phyloP scores from a whole-genome alignment of 2,888 invertebrate species.

The Tetragonula carbonaria region DNA sequence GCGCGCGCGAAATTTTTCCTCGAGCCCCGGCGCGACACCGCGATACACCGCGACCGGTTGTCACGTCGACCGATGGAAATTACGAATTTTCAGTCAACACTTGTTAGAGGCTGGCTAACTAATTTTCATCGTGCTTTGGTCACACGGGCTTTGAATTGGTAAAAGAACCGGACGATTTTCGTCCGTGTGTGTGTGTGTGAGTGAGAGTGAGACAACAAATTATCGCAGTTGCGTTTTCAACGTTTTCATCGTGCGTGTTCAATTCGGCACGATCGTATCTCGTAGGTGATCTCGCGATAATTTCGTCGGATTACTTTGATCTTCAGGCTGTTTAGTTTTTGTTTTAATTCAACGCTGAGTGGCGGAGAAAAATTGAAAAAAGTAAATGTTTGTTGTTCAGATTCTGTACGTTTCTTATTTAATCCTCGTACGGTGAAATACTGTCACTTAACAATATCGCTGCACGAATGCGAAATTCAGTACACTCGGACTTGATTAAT shows the following conservation, averaged over 20 bases:
- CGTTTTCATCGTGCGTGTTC: no score
- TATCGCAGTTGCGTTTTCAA: no score
- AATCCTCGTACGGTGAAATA: accelerated
- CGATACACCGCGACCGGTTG: not conserved
- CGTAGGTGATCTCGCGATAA: no score
- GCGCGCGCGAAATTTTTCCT: not conserved
- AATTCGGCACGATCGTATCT: no score
- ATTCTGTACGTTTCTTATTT: not conserved
- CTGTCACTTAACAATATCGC: not conserved
- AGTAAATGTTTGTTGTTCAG: no score
- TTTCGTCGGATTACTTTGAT: no score
- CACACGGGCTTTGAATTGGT: not conserved
- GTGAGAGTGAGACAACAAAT: no score
- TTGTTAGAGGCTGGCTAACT: not conserved
- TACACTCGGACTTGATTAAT: not conserved
- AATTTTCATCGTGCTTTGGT: not conserved
- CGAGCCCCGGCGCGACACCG: not conserved
- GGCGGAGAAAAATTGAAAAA: no score
- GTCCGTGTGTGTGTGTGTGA: no score
- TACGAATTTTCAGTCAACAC: not conserved
- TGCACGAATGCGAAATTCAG: not conserved
- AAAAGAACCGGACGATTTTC: not conserved
- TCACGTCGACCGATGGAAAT: not conserved
- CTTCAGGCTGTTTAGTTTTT: no score
- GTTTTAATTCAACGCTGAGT: no score